These are phyloP conservation scores for Brachionus sp. DNA, from an alignment of 1,140 invertebrate genomes.

Conservation along the genomic window DNA sequence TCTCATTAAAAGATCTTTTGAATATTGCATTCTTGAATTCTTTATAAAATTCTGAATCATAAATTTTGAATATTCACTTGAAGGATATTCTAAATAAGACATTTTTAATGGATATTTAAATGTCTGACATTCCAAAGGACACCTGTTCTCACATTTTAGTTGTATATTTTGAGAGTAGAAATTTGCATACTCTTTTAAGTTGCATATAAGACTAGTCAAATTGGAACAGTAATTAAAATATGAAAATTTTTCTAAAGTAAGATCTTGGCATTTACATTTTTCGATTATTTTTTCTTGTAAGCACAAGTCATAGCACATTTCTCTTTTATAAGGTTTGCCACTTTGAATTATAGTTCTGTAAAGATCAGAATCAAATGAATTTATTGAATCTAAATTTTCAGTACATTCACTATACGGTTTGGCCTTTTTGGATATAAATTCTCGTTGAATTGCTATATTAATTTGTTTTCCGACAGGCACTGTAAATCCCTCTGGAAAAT, in stretches of 20 bases:
- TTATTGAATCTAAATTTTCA: not conserved
- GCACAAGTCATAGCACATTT: conserved; percentile 34
- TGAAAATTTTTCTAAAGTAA: not conserved
- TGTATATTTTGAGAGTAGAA: not conserved
- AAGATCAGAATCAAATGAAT: conserved; percentile 16
- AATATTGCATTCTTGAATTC: not conserved
- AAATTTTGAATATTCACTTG: not conserved
- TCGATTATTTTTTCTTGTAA: not conserved
- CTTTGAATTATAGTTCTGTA: not conserved
- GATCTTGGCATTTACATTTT: conserved; percentile 31
- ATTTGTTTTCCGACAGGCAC: not conserved
- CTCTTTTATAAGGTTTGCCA: not conserved
- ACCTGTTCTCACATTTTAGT: not conserved
- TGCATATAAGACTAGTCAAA: not conserved
- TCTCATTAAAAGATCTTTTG: not conserved
- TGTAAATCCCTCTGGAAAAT: not conserved
- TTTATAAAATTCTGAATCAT: not conserved
- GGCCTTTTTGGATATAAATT: not conserved
- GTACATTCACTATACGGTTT: conserved; percentile 33
- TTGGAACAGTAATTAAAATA: not conserved
- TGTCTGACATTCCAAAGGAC: conserved; percentile 30
- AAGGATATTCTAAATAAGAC: conserved; percentile 5
- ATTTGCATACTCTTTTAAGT: not conserved
- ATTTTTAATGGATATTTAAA: not conserved
- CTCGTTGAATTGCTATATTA: not conserved